A percentile compares a stretch with the other conserved stretches of the same genome.
These are phyloP conservation scores for Engraulis encrasicolus DNA, from an alignment of 2,113 vertebrate species.

Conservation along the genomic window DNA sequence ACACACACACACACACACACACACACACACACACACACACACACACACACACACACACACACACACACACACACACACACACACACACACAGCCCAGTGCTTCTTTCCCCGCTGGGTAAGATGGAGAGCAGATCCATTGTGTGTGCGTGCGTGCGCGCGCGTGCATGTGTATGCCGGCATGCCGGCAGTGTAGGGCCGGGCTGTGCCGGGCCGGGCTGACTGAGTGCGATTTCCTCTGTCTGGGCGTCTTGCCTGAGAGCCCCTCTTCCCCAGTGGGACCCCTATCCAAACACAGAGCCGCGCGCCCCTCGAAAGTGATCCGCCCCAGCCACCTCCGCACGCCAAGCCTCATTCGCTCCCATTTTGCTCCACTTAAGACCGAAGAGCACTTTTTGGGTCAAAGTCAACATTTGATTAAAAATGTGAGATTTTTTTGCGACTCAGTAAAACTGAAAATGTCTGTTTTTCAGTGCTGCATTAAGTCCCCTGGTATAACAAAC, in stretches of 20 bases:
- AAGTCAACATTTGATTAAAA: not conserved
- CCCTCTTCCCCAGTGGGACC: slow-evolving; percentile 74
- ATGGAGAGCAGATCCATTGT: not conserved
- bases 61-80: no score
- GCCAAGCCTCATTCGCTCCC: slow-evolving; percentile 31
- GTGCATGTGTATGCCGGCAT: no score
- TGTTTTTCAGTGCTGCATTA: not conserved
- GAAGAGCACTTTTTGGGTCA: not conserved
- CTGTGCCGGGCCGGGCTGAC: slow-evolving; percentile 37
- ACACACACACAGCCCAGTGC: not conserved
- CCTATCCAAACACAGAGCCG: slow-evolving; percentile 60
- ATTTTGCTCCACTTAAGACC: not conserved
- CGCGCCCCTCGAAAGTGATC: slow-evolving; percentile 16
- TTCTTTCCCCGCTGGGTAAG: not conserved
- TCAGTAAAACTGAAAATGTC: not conserved
- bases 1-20: no score
- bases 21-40: no score
- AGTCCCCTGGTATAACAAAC: not conserved
- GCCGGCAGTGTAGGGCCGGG: no score
- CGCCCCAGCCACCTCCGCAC: slow-evolving; percentile 35
- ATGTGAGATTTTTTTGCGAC: not conserved
- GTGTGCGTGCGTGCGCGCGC: no score
- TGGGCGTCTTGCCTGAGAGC: slow-evolving; percentile 71
- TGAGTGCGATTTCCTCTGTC: slow-evolving; percentile 75
- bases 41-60: no score